phyloP scores from a whole-genome alignment of 2,113 vertebrate genomes.

The Leptobrachium ailaonicum region DNA sequence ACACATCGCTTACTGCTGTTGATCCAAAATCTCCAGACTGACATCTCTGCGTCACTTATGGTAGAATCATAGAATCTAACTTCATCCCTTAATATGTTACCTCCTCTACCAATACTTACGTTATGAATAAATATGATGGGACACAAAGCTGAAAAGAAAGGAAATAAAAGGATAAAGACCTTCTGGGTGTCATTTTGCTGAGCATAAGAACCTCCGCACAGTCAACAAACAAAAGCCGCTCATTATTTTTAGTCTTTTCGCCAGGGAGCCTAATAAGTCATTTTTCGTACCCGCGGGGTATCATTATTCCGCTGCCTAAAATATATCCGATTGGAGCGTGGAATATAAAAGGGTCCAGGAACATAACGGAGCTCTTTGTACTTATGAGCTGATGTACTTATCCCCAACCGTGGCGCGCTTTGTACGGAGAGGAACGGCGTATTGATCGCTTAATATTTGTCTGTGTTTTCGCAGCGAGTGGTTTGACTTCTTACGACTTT shows the following conservation, averaged over 20 bases:
- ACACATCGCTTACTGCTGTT: no score
- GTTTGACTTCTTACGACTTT: slow-evolving; percentile 42
- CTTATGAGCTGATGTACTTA: slow-evolving; percentile 27
- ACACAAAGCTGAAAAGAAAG: no score
- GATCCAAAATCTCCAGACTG: no score
- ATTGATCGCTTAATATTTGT: slow-evolving; percentile 27
- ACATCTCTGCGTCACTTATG: no score
- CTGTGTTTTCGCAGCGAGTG: slow-evolving; percentile 25
- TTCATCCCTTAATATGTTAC: no score
- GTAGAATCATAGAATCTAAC: no score
- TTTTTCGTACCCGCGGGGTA: not conserved
- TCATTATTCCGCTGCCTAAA: slow-evolving; percentile 2
- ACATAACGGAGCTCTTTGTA: not conserved
- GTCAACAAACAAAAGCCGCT: not conserved
- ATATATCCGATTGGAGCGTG: slow-evolving; percentile 2
- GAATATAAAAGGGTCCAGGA: slow-evolving; percentile 28
- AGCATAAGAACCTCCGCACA: not conserved
- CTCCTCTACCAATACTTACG: no score
- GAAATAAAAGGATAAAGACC: no score
- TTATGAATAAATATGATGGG: no score
- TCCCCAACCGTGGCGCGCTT: slow-evolving; percentile 25
- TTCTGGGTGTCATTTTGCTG: not conserved
- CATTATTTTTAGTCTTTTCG: slow-evolving; percentile 10
- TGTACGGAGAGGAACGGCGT: slow-evolving; percentile 10
- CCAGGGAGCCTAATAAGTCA: slow-evolving; percentile 10